These are phyloP conservation scores for Miltochrista miniata DNA, from an alignment of 2,888 invertebrate species.

Conservation along the genomic window DNA sequence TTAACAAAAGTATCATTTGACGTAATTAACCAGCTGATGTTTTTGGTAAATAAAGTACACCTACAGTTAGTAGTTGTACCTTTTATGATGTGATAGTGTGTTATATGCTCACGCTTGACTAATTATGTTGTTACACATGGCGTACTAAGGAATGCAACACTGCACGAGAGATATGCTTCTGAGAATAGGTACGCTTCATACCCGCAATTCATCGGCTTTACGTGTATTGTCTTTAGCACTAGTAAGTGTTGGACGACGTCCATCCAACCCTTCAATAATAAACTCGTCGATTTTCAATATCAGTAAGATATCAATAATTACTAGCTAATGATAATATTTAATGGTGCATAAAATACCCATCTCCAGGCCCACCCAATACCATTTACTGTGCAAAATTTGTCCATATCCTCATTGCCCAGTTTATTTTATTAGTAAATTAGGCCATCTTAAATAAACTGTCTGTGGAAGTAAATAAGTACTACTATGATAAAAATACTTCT, in stretches of 20 bases:
- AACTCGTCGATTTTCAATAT: not conserved
- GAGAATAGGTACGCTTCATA: slow-evolving; percentile 23
- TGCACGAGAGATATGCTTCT: slow-evolving; percentile 27
- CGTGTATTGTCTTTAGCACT: slow-evolving; percentile 27
- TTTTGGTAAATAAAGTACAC: slow-evolving; percentile 55
- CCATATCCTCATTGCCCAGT: no score
- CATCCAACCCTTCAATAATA: slow-evolving; percentile 7
- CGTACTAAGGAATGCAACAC: slow-evolving; percentile 56
- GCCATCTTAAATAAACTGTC: no score
- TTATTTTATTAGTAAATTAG: no score
- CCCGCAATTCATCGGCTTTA: slow-evolving; percentile 27
- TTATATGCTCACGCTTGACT: slow-evolving; percentile 54
- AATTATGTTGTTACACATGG: slow-evolving; percentile 61
- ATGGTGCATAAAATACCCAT: no score
- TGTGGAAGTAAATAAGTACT: no score
- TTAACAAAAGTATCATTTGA: slow-evolving; percentile 43
- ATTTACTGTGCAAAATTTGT: no score
- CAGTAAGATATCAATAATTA: no score
- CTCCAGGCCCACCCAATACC: no score
- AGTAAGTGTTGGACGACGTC: slow-evolving; percentile 9
- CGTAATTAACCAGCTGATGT: slow-evolving; percentile 67
- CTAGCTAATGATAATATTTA: not conserved
- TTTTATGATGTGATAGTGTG: slow-evolving; percentile 42
- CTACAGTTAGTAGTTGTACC: slow-evolving; percentile 22
- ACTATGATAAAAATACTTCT: no score